Percentiles rank a stretch among this genome's conserved stretches.
phyloP scores from a whole-genome alignment of 2,888 invertebrate species.

The Siphonodentalium dalli region DNA sequence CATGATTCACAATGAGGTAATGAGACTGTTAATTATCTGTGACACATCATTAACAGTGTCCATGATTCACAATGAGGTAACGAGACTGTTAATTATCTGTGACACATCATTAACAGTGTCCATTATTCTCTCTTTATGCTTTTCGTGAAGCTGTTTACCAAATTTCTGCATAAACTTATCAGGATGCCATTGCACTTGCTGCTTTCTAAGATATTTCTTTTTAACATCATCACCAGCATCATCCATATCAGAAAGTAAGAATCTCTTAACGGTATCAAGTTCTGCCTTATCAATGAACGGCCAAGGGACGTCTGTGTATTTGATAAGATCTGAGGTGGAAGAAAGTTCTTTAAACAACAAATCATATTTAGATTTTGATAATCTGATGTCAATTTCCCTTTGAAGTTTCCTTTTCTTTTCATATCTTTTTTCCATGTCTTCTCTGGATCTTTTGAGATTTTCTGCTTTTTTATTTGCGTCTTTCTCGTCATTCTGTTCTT shows the following conservation, averaged over 20 bases:
- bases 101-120: conserved; percentile 54
- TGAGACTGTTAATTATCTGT: too few relatives aligned
- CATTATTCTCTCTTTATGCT: conserved; percentile 42
- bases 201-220: conserved; percentile 47
- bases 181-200: conserved; percentile 60
- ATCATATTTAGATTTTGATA: conserved; percentile 39
- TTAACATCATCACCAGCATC: conserved; percentile 30
- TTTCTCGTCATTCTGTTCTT: conserved; percentile 9
- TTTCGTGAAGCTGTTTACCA: conserved; percentile 34
- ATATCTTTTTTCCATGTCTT: conserved; percentile 39
- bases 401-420: conserved; percentile 29
- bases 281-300: conserved; percentile 37
- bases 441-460: conserved; percentile 30
- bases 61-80: too few relatives aligned
- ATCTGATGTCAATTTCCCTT: conserved; percentile 21
- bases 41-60: too few relatives aligned
- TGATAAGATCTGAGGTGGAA: conserved; percentile 24
- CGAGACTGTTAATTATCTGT: conserved; percentile 49
- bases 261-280: conserved; percentile 30
- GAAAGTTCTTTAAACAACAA: conserved; percentile 32
- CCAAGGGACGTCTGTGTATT: conserved; percentile 53
- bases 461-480: conserved; percentile 19
- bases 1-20: too few relatives aligned
- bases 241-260: conserved; percentile 44
- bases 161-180: conserved; percentile 59